Conservation (phyloP, 2,113 vertebrate genomes). For the Epinephelus moara region DNA sequence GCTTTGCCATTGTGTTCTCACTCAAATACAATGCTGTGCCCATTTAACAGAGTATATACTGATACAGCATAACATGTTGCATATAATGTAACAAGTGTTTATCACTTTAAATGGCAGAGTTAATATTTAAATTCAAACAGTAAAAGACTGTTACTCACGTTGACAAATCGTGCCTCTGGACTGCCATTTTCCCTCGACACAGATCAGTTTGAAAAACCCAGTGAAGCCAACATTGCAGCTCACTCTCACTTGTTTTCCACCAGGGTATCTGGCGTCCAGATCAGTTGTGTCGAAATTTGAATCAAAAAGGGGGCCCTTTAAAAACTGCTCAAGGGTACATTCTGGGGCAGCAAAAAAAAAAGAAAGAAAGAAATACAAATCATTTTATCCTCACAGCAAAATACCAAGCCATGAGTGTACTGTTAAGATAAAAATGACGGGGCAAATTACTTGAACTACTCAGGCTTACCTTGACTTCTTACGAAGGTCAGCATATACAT, state of each 20-base stretch:
- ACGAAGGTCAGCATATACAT: constrained; percentile 55
- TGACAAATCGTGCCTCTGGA: constrained; percentile 26
- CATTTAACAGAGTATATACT: neutral
- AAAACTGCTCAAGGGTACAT: constrained; percentile 48
- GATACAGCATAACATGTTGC: neutral
- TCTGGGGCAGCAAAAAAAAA: constrained; percentile 37
- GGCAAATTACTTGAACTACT: fast-evolving
- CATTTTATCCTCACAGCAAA: neutral
- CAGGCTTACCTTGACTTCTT: constrained; percentile 59
- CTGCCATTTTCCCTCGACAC: constrained; percentile 38
- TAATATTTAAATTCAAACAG: neutral
- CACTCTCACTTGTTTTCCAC: constrained; percentile 54
- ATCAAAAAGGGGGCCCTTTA: fast-evolving
- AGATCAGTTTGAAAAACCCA: constrained; percentile 73
- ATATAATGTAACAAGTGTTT: neutral
- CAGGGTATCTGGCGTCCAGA: neutral
- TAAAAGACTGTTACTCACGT: constrained; percentile 66
- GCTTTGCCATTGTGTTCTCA: neutral
- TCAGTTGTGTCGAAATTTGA: constrained; percentile 41
- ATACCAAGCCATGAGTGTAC: neutral
- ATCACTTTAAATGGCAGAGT: too few relatives aligned
- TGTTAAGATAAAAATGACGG: fast-evolving
- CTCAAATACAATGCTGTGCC: neutral
- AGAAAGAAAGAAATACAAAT: too few relatives aligned
- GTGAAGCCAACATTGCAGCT: constrained; percentile 70